Evolutionary conservation across 2,888 invertebrate genomes (phyloP).

Genomic region (Meteorus colon): DNA sequence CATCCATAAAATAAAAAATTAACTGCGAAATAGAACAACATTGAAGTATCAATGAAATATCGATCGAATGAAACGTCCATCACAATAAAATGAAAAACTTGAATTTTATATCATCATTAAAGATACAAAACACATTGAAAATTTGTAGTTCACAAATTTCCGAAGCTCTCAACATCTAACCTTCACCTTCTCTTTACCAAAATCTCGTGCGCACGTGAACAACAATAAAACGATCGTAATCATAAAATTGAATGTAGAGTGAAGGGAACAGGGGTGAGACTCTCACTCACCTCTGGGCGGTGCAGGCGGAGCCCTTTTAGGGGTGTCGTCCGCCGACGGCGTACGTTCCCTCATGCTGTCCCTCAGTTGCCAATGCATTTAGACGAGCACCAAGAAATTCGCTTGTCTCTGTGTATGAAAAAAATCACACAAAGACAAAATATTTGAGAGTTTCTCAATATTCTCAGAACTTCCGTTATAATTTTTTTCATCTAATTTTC

Average conservation of each 20-base stretch:
- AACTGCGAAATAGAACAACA: no score
- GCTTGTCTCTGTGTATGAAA: constrained; percentile 60
- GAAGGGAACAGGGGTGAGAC: constrained; percentile 33
- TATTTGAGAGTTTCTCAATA: not conserved
- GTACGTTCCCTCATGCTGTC: constrained; percentile 72
- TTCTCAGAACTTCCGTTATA: no score
- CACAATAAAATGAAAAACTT: no score
- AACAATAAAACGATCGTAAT: not conserved
- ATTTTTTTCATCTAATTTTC: not conserved
- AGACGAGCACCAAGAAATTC: constrained; percentile 56
- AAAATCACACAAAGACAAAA: constrained; percentile 53
- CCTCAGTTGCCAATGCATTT: constrained; percentile 64
- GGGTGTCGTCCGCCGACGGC: constrained; percentile 72
- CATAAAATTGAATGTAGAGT: not conserved
- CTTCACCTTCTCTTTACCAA: no score
- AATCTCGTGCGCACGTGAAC: no score
- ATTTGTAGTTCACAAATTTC: no score
- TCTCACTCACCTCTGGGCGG: constrained; percentile 69
- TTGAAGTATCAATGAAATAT: no score
- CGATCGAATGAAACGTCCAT: no score
- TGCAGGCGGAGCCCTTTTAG: constrained; percentile 71
- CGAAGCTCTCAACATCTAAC: no score
- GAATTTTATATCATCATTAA: no score
- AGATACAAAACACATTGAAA: no score
- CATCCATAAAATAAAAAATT: no score